Conservation (phyloP, 2,797 vertebrate genomes). For the Eremophila alpestris region DNA sequence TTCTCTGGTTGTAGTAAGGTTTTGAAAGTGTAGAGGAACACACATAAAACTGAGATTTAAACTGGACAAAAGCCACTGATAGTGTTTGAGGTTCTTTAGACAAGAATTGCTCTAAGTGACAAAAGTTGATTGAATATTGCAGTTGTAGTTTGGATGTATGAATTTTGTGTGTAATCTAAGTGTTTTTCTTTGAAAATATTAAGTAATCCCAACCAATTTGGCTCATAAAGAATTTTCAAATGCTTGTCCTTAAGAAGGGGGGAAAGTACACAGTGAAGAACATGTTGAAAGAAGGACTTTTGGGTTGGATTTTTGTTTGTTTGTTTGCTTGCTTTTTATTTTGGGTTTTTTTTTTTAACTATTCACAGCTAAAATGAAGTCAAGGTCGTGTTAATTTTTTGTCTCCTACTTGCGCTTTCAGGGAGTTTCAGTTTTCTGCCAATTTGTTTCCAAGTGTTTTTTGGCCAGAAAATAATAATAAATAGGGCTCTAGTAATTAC, state of each 20-base stretch:
- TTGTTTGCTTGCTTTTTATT: not conserved
- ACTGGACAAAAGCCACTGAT: not conserved
- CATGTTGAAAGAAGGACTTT: not conserved
- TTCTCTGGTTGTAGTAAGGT: not conserved
- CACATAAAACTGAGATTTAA: not conserved
- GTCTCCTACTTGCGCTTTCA: not conserved
- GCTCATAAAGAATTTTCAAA: conserved; percentile 15
- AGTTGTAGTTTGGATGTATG: not conserved
- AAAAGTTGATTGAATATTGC: conserved; percentile 6
- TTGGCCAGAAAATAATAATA: conserved; percentile 55
- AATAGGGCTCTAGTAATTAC: conserved; percentile 32
- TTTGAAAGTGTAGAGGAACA: not conserved
- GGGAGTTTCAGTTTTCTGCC: conserved; percentile 44
- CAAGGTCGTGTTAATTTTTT: conserved; percentile 27
- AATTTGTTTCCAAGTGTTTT: conserved; percentile 54
- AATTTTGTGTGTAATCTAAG: not conserved
- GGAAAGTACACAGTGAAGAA: not conserved
- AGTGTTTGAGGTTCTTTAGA: not conserved
- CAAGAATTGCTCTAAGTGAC: not conserved
- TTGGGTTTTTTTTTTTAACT: not conserved
- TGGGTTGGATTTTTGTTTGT: not conserved
- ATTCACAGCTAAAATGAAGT: not conserved
- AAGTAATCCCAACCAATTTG: not conserved
- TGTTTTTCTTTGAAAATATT: conserved; percentile 19
- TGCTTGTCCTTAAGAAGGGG: not conserved